These are phyloP conservation scores for Euzophera pinguis DNA, from an alignment of 2,888 invertebrate species.

Conservation along the genomic window DNA sequence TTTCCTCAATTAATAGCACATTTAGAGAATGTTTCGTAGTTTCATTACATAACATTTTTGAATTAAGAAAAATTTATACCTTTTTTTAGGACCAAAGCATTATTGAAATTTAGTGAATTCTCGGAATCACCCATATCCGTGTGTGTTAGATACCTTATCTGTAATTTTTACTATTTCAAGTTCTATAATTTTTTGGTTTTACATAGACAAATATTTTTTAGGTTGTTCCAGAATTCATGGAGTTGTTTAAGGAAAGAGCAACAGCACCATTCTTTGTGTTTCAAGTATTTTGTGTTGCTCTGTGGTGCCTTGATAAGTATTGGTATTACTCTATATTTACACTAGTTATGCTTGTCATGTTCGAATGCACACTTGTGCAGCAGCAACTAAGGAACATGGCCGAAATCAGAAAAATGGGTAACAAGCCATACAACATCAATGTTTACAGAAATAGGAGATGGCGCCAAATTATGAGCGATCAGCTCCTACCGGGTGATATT, in stretches of 20 bases:
- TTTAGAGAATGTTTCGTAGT: too few relatives aligned
- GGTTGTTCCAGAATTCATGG: conserved; percentile 97
- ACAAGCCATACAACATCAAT: conserved; percentile 95
- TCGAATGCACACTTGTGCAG: conserved; percentile 98
- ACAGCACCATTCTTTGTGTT: conserved; percentile 99
- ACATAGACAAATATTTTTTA: conserved; percentile 29
- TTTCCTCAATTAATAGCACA: too few relatives aligned
- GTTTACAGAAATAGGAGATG: conserved; percentile 95
- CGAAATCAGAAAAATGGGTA: conserved; percentile 99
- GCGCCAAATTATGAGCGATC: conserved; percentile 91
- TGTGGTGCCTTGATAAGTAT: conserved; percentile 99
- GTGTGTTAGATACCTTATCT: too few relatives aligned
- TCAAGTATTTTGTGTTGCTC: conserved; percentile 98
- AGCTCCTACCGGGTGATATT: conserved; percentile 96
- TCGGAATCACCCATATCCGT: too few relatives aligned
- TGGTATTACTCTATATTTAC: conserved; percentile 99
- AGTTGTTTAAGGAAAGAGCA: conserved; percentile 97
- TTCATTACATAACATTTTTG: too few relatives aligned
- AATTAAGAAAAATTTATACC: too few relatives aligned
- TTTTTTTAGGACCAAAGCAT: too few relatives aligned
- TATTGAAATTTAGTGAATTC: too few relatives aligned
- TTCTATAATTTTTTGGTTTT: too few relatives aligned
- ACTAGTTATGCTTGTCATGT: conserved; percentile 95
- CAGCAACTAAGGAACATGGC: conserved; percentile 99
- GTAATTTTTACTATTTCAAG: too few relatives aligned